A percentile compares a stretch with the other conserved stretches of the same genome.
phyloP scores from a whole-genome alignment of 92 coral and sea anemone species.

The Epizoanthus fatuus region DNA sequence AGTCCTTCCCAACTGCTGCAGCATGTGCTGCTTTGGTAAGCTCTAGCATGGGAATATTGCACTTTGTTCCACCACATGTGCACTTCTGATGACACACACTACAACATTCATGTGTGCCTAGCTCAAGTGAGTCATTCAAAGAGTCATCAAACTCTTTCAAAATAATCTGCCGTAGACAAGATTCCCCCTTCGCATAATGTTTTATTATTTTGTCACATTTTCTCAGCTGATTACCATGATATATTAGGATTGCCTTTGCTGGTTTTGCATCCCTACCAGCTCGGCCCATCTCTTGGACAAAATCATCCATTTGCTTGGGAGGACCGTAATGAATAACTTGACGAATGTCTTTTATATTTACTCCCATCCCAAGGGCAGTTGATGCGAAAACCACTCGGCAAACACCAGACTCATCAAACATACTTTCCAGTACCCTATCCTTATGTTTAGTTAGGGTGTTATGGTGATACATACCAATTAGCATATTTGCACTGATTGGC shows the following conservation, averaged over 20 bases:
- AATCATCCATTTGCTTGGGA: slow-evolving; percentile 58
- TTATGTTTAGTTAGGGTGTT: slow-evolving; percentile 21
- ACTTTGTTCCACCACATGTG: slow-evolving; percentile 33
- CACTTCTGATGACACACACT: slow-evolving; percentile 53
- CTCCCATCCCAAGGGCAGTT: slow-evolving; percentile 76
- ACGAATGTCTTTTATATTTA: slow-evolving; percentile 47
- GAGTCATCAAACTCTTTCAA: slow-evolving; percentile 54
- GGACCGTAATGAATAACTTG: slow-evolving; percentile 64
- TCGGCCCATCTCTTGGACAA: slow-evolving; percentile 70
- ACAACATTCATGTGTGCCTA: slow-evolving; percentile 57
- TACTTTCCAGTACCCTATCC: neutral
- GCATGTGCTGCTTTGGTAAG: neutral
- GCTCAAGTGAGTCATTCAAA: neutral
- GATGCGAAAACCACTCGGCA: slow-evolving; percentile 80
- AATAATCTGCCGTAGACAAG: slow-evolving; percentile 47
- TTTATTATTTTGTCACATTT: slow-evolving; percentile 61
- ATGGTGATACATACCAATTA: slow-evolving; percentile 26
- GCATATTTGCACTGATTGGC: slow-evolving; percentile 23
- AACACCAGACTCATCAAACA: slow-evolving; percentile 18
- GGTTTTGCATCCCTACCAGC: slow-evolving; percentile 56
- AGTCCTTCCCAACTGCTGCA: neutral
- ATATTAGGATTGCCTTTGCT: slow-evolving; percentile 45
- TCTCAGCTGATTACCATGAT: slow-evolving; percentile 41
- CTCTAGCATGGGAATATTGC: slow-evolving; percentile 6
- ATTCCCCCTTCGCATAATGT: slow-evolving; percentile 32